Evolutionary conservation across 2,797 vertebrate genomes (phyloP), one percentile per base, ranked within the genome.

Genomic region (Chelidonichthys spinosus): DNA sequence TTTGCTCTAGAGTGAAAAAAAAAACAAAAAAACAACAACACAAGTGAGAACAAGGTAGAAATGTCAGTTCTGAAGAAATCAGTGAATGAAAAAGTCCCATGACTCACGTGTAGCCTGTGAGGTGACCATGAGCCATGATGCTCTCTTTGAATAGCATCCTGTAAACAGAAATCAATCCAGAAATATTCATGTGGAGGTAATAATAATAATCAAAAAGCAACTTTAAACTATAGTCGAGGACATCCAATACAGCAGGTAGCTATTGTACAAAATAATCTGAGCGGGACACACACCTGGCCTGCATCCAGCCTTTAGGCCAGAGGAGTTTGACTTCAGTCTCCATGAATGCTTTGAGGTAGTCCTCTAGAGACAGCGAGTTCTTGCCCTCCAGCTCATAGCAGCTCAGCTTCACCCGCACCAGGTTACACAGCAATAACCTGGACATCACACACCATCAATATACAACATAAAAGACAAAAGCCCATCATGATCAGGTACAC

Each of bases 301-400:
- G 98, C 98, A 99, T 99, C 98, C 98, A 99, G 85, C 98, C 98
- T 92, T 98, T 98, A 49, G 98, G 98, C 98, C 98, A 99, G 53
- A 99, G 96, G 37, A 95, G 95, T 83, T 98, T 98, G 65, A 99
- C 97, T 80, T 99, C 98, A 0, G 95, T 94, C 87, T 98, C 97
- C 95, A 99, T 96, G 92, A 99, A 99, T 84, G 91, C 94, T 91
- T 99, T 99, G 91, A 99, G 95, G 85, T 97, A 97, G 88, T 99
- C 97, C 80, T 99, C 98, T 60, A 95, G 94, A 65, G 97, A 95
- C 84, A 97, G 92, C 25, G 95, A 93, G 94, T 93, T 97, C 94
- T 97, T 97, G 78, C 95, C 96, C 91, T 99, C 97, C 90, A 97
- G 95, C 90, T 97, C 96, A 25, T 97, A 99, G 87, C 97, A 99